Percentiles rank a stretch among this genome's conserved stretches.
Conservation (phyloP, 2,888 invertebrate genomes). For the Hirtodrosophila confusa region DNA sequence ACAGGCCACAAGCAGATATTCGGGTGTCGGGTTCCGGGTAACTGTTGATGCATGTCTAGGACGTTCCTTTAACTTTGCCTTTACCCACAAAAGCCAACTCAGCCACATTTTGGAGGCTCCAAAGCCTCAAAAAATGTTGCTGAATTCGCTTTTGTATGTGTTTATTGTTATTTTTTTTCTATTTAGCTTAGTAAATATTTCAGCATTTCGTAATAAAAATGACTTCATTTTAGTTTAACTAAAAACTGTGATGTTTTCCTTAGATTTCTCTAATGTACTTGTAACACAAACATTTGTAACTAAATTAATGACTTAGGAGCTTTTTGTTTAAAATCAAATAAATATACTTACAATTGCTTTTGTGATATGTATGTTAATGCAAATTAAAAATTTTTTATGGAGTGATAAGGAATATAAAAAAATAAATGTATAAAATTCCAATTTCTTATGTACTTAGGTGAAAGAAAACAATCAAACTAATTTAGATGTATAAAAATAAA, state of each 20-base stretch:
- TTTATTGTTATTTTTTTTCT: conserved; percentile 6
- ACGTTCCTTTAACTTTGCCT: conserved; percentile 25
- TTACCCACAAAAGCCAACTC: conserved; percentile 64
- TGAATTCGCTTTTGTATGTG: conserved; percentile 66
- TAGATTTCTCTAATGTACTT: conserved; percentile 28
- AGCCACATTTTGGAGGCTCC: conserved; percentile 52
- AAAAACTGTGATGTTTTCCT: conserved; percentile 71
- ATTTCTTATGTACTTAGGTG: no score
- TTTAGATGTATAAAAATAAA: no score
- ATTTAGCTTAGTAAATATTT: conserved; percentile 41
- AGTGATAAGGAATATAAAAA: no score
- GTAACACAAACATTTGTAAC: conserved; percentile 1
- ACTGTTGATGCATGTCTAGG: conserved; percentile 21
- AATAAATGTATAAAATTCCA: no score
- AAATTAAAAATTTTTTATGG: conserved; percentile 6
- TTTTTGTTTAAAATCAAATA: conserved; percentile 37
- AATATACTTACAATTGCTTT: conserved; percentile 26
- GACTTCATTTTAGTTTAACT: conserved; percentile 67
- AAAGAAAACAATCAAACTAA: no score
- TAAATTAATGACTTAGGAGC: conserved; percentile 21
- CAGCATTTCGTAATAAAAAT: conserved; percentile 39
- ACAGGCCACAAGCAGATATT: conserved; percentile 36
- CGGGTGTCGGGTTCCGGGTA: conserved; percentile 2
- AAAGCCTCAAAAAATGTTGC: conserved; percentile 49
- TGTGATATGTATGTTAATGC: conserved; percentile 51